Percentiles rank a stretch among this genome's conserved stretches.
phyloP scores from a whole-genome alignment of 2,888 invertebrate species.

The Acrobasis consociella region DNA sequence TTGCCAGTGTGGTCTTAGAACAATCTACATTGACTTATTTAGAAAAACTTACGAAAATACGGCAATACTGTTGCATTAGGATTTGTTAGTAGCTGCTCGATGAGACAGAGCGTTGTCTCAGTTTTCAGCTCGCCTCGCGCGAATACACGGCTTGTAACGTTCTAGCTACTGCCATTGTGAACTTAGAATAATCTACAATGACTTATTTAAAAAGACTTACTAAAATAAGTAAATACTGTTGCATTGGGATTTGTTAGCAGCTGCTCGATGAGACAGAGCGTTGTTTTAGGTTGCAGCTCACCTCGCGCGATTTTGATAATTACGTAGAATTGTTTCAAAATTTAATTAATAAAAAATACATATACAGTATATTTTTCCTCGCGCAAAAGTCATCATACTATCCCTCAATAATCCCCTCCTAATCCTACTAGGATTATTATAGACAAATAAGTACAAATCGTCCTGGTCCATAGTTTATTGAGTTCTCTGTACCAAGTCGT shows the following conservation, averaged over 20 bases:
- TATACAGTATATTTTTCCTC: no score
- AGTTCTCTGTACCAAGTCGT: constrained; percentile 42
- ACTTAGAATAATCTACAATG: not conserved
- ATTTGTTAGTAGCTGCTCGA: constrained; percentile 43
- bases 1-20: constrained; percentile 34
- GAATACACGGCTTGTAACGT: constrained; percentile 64
- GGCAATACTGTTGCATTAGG: constrained; percentile 10
- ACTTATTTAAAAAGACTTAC: no score
- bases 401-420: no score
- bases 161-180: constrained; percentile 36
- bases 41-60: not conserved
- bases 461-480: constrained; percentile 35
- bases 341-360: no score
- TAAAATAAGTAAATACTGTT: no score
- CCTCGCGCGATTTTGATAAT: no score
- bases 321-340: no score
- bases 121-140: constrained; percentile 59
- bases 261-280: no score
- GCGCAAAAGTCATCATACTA: no score
- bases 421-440: no score
- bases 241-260: no score
- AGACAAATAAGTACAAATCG: not conserved
- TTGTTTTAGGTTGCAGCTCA: no score
- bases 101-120: constrained; percentile 57
- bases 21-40: constrained; percentile 12